These are phyloP conservation scores for Ictidomys tridecemlineatus DNA, from an alignment of 2,113 vertebrate genomes.

Conservation along the genomic window DNA sequence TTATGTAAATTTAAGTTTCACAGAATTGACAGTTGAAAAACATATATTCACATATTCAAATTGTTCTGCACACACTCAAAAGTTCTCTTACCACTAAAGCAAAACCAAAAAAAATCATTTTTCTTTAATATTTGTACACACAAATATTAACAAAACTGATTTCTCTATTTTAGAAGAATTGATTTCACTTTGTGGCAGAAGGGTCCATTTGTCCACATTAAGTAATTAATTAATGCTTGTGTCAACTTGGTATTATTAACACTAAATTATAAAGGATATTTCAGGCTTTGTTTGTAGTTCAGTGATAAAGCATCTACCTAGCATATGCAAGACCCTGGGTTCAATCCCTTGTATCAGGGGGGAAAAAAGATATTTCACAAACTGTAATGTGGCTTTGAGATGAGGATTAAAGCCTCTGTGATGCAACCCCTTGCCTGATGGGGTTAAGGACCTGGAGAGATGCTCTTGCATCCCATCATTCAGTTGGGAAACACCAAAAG, in stretches of 20 bases:
- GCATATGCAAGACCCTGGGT: neutral
- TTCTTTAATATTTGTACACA: neutral
- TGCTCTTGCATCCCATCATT: no score
- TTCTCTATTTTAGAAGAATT: neutral
- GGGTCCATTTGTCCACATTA: neutral
- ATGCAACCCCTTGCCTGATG: neutral
- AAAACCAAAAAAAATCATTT: neutral
- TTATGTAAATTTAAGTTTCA: slow-evolving; percentile 17
- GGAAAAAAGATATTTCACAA: neutral
- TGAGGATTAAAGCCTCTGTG: neutral
- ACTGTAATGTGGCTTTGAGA: neutral
- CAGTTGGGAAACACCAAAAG: neutral
- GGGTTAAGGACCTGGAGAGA: neutral
- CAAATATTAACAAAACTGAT: neutral
- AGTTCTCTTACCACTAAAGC: neutral
- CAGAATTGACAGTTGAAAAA: neutral
- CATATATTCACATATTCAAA: neutral
- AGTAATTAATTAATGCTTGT: neutral
- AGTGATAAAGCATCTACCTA: neutral
- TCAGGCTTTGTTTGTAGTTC: neutral
- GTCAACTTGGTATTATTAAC: neutral
- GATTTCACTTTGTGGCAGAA: neutral
- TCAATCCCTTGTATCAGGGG: neutral
- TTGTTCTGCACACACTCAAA: neutral
- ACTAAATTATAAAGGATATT: neutral